A percentile compares a stretch with the other conserved stretches of the same genome.
Evolutionary conservation across 2,113 vertebrate genomes (phyloP).

Genomic region (Pangasianodon hypophthalmus): DNA sequence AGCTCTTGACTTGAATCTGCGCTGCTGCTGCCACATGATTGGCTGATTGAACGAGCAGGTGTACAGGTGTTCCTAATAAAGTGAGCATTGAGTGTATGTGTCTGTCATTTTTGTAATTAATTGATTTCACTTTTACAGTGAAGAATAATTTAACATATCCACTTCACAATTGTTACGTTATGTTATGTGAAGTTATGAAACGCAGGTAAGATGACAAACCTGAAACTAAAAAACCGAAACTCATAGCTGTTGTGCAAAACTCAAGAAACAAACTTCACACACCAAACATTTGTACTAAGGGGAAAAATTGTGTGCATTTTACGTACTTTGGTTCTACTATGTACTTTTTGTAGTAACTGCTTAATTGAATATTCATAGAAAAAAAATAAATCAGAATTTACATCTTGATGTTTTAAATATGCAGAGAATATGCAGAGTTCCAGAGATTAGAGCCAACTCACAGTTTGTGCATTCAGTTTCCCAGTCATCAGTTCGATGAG

Average conservation of each 20-base stretch:
- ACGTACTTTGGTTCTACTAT: neutral
- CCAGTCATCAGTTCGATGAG: slow-evolving; percentile 89
- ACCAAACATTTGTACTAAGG: too few relatives aligned
- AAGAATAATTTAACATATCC: too few relatives aligned
- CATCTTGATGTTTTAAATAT: neutral
- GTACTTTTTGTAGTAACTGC: neutral
- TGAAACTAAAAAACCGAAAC: too few relatives aligned
- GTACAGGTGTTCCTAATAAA: neutral
- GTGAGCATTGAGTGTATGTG: neutral
- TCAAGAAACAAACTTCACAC: too few relatives aligned
- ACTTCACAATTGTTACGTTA: too few relatives aligned
- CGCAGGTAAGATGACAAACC: too few relatives aligned
- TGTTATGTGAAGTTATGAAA: too few relatives aligned
- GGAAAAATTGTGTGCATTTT: neutral
- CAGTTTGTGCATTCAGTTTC: slow-evolving; percentile 87
- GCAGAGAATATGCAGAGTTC: neutral
- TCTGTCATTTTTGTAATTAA: neutral
- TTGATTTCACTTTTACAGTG: too few relatives aligned
- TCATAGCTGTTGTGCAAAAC: too few relatives aligned
- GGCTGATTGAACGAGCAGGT: too few relatives aligned
- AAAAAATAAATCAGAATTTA: neutral
- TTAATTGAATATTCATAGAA: neutral
- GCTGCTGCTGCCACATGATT: too few relatives aligned
- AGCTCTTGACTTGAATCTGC: too few relatives aligned
- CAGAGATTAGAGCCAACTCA: slow-evolving; percentile 65